A percentile compares a stretch with the other conserved stretches of the same genome.
phyloP scores from a whole-genome alignment of 2,797 vertebrate species.

The Pelodytes ibericus region DNA sequence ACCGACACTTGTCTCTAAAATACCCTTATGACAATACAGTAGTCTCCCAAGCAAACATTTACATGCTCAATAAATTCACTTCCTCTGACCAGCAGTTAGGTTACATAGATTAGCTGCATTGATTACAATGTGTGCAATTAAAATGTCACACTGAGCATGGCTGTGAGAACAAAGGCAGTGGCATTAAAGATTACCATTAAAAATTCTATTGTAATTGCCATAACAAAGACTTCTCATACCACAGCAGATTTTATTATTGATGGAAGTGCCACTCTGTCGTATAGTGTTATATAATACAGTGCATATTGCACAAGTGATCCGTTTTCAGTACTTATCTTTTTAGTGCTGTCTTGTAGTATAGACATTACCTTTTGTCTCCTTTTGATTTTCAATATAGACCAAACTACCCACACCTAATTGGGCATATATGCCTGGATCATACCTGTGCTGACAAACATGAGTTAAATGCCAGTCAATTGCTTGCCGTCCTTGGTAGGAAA shows the following conservation, averaged over 20 bases:
- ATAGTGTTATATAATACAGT: too few species aligned
- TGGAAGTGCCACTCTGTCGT: too few species aligned
- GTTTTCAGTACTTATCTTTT: too few species aligned
- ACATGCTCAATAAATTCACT: not conserved
- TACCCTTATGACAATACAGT: not conserved
- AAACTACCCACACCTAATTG: too few species aligned
- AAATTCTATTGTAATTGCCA: not conserved
- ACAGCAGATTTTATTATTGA: not conserved
- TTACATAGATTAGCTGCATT: constrained; percentile 30
- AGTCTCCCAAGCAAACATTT: not conserved
- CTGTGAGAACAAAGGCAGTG: not conserved
- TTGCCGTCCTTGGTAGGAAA: too few species aligned
- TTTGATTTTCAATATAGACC: too few species aligned
- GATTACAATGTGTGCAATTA: constrained; percentile 28
- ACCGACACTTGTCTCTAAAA: not conserved
- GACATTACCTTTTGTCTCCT: too few species aligned
- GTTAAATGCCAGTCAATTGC: too few species aligned
- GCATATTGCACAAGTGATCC: too few species aligned
- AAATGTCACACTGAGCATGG: constrained; percentile 7
- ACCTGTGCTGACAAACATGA: too few species aligned
- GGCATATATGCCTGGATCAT: too few species aligned
- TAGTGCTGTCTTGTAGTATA: too few species aligned
- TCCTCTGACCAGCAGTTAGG: not conserved
- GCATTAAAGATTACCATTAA: not conserved
- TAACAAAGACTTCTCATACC: not conserved